These are phyloP conservation scores for Nyleta sp. DNA, from an alignment of 2,888 invertebrate genomes.

Conservation along the genomic window DNA sequence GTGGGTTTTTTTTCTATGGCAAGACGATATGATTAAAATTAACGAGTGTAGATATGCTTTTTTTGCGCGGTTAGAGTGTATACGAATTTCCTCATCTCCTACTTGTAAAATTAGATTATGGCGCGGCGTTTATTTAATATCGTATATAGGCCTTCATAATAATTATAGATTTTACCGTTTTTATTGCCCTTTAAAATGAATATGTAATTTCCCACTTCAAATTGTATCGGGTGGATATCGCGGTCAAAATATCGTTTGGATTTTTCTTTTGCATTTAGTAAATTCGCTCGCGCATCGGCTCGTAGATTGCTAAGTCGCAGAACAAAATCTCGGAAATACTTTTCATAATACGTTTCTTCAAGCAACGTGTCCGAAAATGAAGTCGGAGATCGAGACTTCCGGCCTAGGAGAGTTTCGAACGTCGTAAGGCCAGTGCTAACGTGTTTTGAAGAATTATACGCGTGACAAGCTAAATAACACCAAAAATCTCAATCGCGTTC, in stretches of 20 bases:
- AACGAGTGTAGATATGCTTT: too few relatives aligned
- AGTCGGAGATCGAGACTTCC: neutral
- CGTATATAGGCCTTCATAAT: neutral
- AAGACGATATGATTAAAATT: too few relatives aligned
- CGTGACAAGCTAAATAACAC: neutral
- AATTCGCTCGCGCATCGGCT: neutral
- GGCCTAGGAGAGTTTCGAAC: neutral
- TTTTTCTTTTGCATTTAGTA: neutral
- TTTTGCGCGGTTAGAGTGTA: too few relatives aligned
- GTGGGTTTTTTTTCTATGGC: too few relatives aligned
- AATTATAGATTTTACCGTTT: neutral
- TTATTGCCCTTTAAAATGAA: neutral
- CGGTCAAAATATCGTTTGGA: neutral
- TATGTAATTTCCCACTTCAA: neutral
- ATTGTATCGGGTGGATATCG: neutral
- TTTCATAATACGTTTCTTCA: neutral
- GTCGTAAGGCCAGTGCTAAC: neutral
- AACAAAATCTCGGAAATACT: neutral
- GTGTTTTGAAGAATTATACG: neutral
- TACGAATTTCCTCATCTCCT: neutral
- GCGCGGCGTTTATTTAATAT: neutral
- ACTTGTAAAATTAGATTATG: neutral
- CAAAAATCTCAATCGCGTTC: slow-evolving; percentile 6
- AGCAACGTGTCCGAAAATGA: neutral
- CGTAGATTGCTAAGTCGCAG: neutral